Evolutionary conservation across 2,113 vertebrate genomes (phyloP).

Genomic region (Orcinus orca): DNA sequence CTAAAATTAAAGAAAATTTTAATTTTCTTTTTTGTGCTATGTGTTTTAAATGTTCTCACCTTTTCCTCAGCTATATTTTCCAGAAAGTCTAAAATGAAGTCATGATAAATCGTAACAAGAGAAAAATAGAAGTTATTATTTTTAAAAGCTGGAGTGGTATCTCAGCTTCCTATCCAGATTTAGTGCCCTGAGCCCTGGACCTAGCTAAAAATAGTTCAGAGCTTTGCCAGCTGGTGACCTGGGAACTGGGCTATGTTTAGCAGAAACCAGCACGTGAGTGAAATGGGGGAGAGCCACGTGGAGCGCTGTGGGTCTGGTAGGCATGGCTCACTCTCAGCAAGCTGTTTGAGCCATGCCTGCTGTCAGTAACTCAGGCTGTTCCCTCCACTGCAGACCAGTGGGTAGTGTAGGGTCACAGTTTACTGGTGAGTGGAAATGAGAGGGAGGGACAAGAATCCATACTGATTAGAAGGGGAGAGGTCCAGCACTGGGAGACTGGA

Average conservation of each 20-base stretch:
- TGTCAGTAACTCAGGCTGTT: not conserved
- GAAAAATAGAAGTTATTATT: not conserved
- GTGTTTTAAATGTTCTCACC: not conserved
- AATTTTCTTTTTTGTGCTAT: not conserved
- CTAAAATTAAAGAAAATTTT: not conserved
- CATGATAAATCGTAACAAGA: not conserved
- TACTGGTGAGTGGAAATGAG: not conserved
- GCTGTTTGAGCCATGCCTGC: not conserved
- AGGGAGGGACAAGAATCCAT: not conserved
- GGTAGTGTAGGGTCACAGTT: not conserved
- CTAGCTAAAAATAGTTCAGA: constrained; percentile 63
- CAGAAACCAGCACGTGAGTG: not conserved
- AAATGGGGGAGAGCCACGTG: not conserved
- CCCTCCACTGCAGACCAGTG: not conserved
- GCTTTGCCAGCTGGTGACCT: constrained; percentile 3
- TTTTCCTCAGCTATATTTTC: not conserved
- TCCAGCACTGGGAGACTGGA: not conserved
- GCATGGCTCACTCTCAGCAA: not conserved
- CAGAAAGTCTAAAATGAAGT: constrained; percentile 18
- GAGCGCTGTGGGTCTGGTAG: not conserved
- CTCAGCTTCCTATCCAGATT: constrained; percentile 6
- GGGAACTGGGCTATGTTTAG: constrained; percentile 49
- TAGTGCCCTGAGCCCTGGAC: constrained; percentile 46
- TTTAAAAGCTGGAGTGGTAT: not conserved
- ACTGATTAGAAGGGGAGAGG: not conserved